Evolutionary conservation across 2,113 vertebrate genomes (phyloP), one percentile per base, ranked within the genome.

Genomic region (Mandrillus leucophaeus): DNA sequence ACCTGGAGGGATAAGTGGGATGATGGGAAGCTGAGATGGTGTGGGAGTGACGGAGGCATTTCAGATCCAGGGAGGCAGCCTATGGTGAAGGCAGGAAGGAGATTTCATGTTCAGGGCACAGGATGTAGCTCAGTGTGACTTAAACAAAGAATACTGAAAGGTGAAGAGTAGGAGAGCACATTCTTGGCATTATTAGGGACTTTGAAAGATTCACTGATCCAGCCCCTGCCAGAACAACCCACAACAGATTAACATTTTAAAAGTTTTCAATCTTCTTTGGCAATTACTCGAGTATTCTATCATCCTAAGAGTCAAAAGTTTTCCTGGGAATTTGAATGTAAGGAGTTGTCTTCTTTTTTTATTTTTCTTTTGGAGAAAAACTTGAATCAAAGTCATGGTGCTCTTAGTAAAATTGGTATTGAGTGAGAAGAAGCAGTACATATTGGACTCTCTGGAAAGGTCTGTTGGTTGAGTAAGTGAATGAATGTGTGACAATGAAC

Each of bases 311-410:
- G 45, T 55, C 61, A 50, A 89, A 84, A 5, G 6, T 86, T 94
- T 95, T 25, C 40, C 38, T 76, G 79, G 50, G 89, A 80, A 70
- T 93, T 79, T 30, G 18, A 81, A 95, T 52, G 90, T 89, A 79
- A 93, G 30, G 78, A 35, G 17, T 88, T 81, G 66, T 18, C 40
- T 93, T 68, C 9, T 55, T 20, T 87, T 84, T 84, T 90, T 38
- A 38, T 35, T 95, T 88, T 85, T 25, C 14, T 81, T 96, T 23
- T 64, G 59, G 50, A 52, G 27, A 52, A 61, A 85, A 81, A 88
- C 43, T 89, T 57, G 61, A 88, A 73, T n/a, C 38, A 55, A 18
- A 75, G 40, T 80, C n/a, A 81, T 23, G 25, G n/a, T 61, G 52
- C n/a, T 68, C 13, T 55, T 48, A 20, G 22, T 48, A 61, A 9